Percentiles rank a stretch among this genome's conserved stretches.
These are phyloP conservation scores for Microctenopoma steveboyesi DNA, from an alignment of 2,797 vertebrate species.

Conservation along the genomic window DNA sequence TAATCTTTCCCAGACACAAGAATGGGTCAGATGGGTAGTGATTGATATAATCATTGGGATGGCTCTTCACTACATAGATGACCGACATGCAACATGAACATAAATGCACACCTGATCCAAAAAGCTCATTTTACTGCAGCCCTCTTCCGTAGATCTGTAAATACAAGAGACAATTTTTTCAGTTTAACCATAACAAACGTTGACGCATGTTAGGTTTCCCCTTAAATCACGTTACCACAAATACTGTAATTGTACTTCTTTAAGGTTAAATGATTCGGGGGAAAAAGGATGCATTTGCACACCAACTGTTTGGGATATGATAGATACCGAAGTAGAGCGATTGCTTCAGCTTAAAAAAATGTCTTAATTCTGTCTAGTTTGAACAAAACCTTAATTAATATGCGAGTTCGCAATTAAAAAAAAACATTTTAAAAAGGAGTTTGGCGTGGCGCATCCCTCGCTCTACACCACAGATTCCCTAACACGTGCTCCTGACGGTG, in stretches of 20 bases:
- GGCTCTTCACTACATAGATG: not conserved
- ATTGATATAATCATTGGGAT: constrained; percentile 84
- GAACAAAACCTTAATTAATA: rapidly evolving
- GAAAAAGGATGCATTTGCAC: too few relatives aligned
- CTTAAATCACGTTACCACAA: too few relatives aligned
- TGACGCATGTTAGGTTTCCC: not conserved
- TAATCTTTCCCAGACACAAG: constrained; percentile 78
- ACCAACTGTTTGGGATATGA: rapidly evolving
- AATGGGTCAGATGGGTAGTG: constrained; percentile 85
- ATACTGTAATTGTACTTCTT: too few relatives aligned
- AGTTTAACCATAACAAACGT: not conserved
- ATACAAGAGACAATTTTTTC: not conserved
- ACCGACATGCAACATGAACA: not conserved
- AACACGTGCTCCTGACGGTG: not conserved
- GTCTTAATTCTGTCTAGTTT: rapidly evolving
- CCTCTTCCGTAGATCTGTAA: constrained; percentile 23
- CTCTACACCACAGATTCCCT: not conserved
- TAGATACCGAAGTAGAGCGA: not conserved
- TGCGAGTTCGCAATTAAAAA: rapidly evolving
- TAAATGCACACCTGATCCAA: not conserved
- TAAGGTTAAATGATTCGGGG: too few relatives aligned
- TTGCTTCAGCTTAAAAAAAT: rapidly evolving
- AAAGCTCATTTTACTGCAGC: not conserved
- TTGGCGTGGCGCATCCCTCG: not conserved
- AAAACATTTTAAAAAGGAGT: not conserved